Conservation (phyloP, 2,113 vertebrate genomes). For the Clupea harengus region DNA sequence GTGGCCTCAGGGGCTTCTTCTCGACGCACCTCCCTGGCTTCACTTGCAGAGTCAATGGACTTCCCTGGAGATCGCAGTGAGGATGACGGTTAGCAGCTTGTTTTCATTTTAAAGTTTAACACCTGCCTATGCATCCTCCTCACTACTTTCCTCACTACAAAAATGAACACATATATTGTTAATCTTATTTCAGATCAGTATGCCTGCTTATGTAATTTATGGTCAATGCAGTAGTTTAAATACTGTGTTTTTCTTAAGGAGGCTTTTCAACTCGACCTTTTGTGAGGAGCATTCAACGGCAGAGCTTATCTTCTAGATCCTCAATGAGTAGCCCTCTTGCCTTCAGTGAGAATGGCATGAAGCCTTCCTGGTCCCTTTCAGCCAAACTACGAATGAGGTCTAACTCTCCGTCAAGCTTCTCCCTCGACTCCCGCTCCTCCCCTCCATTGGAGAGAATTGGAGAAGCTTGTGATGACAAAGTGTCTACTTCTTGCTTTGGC, state of each 20-base stretch:
- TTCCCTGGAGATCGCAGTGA: slow-evolving; percentile 86
- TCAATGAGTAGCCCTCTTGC: slow-evolving; percentile 91
- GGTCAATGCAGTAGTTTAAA: slow-evolving; percentile 48
- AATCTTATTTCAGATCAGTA: slow-evolving; percentile 43
- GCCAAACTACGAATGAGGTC: slow-evolving; percentile 92
- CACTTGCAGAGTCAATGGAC: slow-evolving; percentile 90
- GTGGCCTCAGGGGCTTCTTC: slow-evolving; percentile 91
- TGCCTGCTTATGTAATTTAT: slow-evolving; percentile 20
- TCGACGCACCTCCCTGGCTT: slow-evolving; percentile 90
- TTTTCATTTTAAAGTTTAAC: not conserved
- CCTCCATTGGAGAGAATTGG: slow-evolving; percentile 90
- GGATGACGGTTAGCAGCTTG: slow-evolving; percentile 83
- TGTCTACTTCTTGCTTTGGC: slow-evolving; percentile 90
- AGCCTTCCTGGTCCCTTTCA: slow-evolving; percentile 90
- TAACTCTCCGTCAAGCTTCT: slow-evolving; percentile 88
- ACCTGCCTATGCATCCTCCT: not conserved
- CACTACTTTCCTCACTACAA: not conserved
- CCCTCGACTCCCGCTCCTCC: slow-evolving; percentile 90
- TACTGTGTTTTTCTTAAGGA: slow-evolving; percentile 66
- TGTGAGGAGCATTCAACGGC: slow-evolving; percentile 93
- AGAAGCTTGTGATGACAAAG: slow-evolving; percentile 86
- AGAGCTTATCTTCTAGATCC: slow-evolving; percentile 89
- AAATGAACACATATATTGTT: slow-evolving; percentile 12
- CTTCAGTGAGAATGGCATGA: slow-evolving; percentile 81
- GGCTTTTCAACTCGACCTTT: slow-evolving; percentile 95